Base-by-base conservation (phyloP, 2,888 invertebrate genomes). In the Emmelina monodactyla region DNA sequence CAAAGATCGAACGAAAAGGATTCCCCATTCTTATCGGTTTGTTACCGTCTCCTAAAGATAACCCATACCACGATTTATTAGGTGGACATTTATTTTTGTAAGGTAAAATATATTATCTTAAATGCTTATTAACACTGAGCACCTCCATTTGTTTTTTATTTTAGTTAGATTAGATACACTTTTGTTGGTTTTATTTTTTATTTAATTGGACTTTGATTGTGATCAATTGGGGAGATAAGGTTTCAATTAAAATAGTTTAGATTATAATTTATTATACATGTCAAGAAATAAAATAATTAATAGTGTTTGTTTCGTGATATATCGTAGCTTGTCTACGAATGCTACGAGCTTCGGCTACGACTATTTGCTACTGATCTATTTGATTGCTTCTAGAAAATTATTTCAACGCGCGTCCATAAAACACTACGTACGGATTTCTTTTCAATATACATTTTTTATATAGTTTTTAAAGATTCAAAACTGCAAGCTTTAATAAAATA, bases 61-160 rank as follows among this genome's bases (percentile, higher is more conserved):
- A 76, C 67, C 63, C 56, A 58, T 57, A 48, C 45, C 57, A 62
- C 65, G 71, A 76, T 78, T 76, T 76, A 78, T 78, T 67, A 64
- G 64, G 62, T 68, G 71, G 71, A 67, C 72, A 75, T 71, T 73
- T 73, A 70, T 70, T 75, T 73, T 68, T 68, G 61, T 69, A 62
- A 56, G 54, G 62, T 67, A 61, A 70, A 70, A 75, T 75, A 75
- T 73, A 75, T 75, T 75, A 76, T 78, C 78, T 76, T 75, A 76
- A 78, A 78, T 68, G 70, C 70, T 61, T 72, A 76, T 76, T 76
- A 76, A 75, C 71, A 72, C 61, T 63, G 71, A 68, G 67, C 73
- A 70, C 58, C 48, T 57, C 62, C 64, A 59, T 69, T 69, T 64
- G 55, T 65, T 62, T 59, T 60, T 58, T 53, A 57, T 59, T 62